Percentiles rank a stretch among this genome's conserved stretches.
phyloP scores from a whole-genome alignment of 2,797 vertebrate species.

The Varecia variegata region DNA sequence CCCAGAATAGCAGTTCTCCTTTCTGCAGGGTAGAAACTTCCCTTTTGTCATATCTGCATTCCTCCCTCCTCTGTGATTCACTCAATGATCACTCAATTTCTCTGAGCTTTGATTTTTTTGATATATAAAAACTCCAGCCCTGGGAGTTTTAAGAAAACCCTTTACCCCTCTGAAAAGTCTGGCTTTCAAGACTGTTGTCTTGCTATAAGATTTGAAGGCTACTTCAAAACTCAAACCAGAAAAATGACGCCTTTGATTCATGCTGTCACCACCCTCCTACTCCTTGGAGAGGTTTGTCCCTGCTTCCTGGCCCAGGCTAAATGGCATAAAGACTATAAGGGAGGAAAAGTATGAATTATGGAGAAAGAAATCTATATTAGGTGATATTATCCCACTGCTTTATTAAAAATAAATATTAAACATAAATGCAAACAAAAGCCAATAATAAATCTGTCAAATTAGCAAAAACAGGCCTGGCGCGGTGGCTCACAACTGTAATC shows the following conservation, averaged over 20 bases:
- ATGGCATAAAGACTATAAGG: background rate
- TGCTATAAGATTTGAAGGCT: background rate
- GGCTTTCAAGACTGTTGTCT: background rate
- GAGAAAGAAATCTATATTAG: background rate
- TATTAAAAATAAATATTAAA: background rate
- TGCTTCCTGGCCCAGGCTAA: background rate
- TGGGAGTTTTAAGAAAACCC: background rate
- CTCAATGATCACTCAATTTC: background rate
- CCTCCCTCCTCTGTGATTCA: background rate
- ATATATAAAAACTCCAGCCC: background rate
- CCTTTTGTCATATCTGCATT: background rate
- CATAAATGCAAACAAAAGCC: background rate
- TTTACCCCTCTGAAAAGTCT: background rate
- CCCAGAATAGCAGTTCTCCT: background rate
- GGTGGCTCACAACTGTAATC: too few species aligned
- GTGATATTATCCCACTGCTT: background rate
- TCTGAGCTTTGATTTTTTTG: constrained; percentile 6
- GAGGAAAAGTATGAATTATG: background rate
- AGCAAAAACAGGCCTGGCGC: too few species aligned
- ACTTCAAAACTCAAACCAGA: constrained; percentile 4
- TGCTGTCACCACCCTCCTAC: background rate
- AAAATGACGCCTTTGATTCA: background rate
- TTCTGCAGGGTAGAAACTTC: background rate
- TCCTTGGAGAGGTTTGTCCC: background rate
- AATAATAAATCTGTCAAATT: background rate